Evolutionary conservation across 2,888 invertebrate species (phyloP).

Genomic region (Eilema sororculum): DNA sequence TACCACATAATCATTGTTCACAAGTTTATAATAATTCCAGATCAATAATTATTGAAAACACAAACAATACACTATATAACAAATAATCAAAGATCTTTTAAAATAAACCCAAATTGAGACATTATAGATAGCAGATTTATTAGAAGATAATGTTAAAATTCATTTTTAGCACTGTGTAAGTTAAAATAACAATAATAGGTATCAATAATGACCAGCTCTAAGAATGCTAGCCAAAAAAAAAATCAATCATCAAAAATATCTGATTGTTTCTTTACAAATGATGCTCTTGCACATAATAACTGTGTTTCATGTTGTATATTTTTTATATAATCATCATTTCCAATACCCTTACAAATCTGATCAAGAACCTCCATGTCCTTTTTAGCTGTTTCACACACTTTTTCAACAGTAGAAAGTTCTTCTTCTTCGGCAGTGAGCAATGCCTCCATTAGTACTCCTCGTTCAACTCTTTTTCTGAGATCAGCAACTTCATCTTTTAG

Average conservation of each 20-base stretch:
- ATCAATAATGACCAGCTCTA: slow-evolving; percentile 12
- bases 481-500: slow-evolving; percentile 72
- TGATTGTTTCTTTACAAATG: slow-evolving; percentile 59
- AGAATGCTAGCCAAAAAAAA: neutral
- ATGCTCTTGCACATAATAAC: slow-evolving; percentile 71
- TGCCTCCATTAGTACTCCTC: slow-evolving; percentile 78
- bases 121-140: neutral
- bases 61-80: no score
- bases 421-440: slow-evolving; percentile 74
- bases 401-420: slow-evolving; percentile 71
- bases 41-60: no score
- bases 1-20: no score
- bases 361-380: slow-evolving; percentile 78
- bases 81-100: neutral
- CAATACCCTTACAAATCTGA: slow-evolving; percentile 64
- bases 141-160: no score
- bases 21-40: no score
- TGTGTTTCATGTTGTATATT: slow-evolving; percentile 65
- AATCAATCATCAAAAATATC: slow-evolving; percentile 40
- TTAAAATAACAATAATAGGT: neutral
- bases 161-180: neutral
- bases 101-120: no score
- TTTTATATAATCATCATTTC: slow-evolving; percentile 60
- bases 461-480: slow-evolving; percentile 71
- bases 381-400: slow-evolving; percentile 75